Evolutionary conservation across 2,888 invertebrate genomes (phyloP).

Genomic region (Erpobdella octoculata): DNA sequence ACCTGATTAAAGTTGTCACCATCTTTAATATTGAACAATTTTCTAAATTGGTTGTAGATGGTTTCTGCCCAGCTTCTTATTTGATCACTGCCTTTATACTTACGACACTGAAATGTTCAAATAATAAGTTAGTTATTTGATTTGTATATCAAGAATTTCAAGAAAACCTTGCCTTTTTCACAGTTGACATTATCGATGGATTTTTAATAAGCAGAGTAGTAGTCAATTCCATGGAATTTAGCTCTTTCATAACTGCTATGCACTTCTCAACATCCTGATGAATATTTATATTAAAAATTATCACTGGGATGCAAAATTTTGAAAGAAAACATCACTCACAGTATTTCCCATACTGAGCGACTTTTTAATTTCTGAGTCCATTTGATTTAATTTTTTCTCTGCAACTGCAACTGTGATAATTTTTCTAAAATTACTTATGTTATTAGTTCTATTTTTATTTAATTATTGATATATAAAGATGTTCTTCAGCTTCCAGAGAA

Average conservation of each 20-base stretch:
- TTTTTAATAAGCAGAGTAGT: constrained; percentile 49
- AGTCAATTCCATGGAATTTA: constrained; percentile 46
- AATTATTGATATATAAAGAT: background rate
- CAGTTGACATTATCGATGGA: constrained; percentile 50
- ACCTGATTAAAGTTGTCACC: constrained; percentile 40
- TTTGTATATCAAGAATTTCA: background rate
- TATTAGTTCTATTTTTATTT: too few relatives aligned
- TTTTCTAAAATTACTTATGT: too few relatives aligned
- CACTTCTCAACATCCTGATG: constrained; percentile 50
- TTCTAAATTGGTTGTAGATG: constrained; percentile 52
- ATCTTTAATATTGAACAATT: constrained; percentile 47
- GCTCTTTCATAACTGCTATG: constrained; percentile 49
- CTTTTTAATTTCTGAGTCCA: constrained; percentile 60
- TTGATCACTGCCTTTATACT: constrained; percentile 49
- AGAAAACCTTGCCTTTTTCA: constrained; percentile 46
- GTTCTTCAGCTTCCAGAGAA: background rate
- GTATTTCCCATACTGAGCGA: constrained; percentile 42
- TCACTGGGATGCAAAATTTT: background rate
- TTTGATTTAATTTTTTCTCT: constrained; percentile 58
- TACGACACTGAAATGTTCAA: constrained; percentile 46
- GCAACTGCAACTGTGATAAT: background rate
- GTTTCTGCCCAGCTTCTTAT: constrained; percentile 51
- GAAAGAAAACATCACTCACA: constrained; percentile 36
- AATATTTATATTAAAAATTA: background rate
- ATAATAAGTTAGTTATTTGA: background rate